Conservation (phyloP, 2,797 vertebrate genomes). For the Tauraco hartlaubi region DNA sequence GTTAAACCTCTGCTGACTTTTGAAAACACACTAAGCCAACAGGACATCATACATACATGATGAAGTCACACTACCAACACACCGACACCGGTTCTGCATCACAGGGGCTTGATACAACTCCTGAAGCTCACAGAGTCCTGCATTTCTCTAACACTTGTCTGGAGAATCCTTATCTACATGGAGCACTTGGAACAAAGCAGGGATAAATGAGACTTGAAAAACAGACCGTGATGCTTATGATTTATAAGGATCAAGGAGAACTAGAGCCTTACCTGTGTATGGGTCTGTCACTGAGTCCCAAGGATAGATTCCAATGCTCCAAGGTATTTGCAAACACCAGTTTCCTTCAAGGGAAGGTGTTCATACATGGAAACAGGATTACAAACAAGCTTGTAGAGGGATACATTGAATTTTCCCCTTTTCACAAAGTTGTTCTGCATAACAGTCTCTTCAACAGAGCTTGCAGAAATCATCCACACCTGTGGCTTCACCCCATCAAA, state of each 20-base stretch:
- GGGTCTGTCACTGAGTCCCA: neutral
- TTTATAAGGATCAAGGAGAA: neutral
- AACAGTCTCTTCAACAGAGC: neutral
- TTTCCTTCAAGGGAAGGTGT: neutral
- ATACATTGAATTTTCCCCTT: neutral
- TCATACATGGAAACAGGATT: neutral
- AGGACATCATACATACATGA: fast-evolving
- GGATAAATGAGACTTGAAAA: fast-evolving
- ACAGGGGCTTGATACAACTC: too few species aligned
- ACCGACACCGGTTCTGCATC: neutral
- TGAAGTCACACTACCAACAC: neutral
- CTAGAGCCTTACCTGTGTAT: neutral
- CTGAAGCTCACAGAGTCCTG: neutral
- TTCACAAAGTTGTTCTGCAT: neutral
- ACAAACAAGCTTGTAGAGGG: neutral
- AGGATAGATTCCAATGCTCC: neutral
- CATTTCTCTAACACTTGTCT: too few species aligned
- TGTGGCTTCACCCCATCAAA: neutral
- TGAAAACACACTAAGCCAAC: neutral
- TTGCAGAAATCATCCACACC: neutral
- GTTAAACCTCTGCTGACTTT: neutral
- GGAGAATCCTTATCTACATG: neutral
- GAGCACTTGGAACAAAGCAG: fast-evolving
- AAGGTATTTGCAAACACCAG: neutral
- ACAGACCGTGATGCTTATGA: neutral